Percentiles rank a stretch among this genome's conserved stretches.
Evolutionary conservation across 1,140 invertebrate genomes (phyloP).

Genomic region (Zaprionus davidi): DNA sequence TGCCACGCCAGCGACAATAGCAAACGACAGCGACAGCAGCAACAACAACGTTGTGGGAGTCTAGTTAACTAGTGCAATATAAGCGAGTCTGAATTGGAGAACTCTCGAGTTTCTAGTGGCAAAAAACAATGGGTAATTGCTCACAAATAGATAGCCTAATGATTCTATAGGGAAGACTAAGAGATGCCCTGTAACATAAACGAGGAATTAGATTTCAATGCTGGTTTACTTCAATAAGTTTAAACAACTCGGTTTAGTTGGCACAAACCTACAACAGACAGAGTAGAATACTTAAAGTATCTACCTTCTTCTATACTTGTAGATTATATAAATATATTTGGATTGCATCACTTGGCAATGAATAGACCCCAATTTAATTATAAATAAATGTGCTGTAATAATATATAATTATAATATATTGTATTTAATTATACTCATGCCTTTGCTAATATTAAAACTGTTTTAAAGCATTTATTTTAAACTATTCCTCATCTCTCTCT

Average conservation of each 20-base stretch:
- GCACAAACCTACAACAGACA: no score
- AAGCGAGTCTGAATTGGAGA: conserved; percentile 18
- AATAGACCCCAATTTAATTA: background rate
- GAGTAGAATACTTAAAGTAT: no score
- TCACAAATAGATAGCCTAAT: background rate
- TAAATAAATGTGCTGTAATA: background rate
- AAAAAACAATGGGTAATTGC: conserved; percentile 15
- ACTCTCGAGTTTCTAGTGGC: conserved; percentile 4
- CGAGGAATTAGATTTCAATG: background rate
- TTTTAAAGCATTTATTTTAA: conserved; percentile 30
- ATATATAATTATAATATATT: background rate
- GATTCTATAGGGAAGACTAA: background rate
- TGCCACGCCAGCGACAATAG: conserved; percentile 37
- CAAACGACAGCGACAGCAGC: background rate
- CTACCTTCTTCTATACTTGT: no score
- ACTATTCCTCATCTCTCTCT: conserved; percentile 2
- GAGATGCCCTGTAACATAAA: background rate
- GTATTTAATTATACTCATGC: background rate
- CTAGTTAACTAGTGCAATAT: conserved; percentile 35
- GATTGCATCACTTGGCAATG: no score
- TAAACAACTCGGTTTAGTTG: background rate
- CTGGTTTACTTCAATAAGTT: background rate
- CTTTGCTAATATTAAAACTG: background rate
- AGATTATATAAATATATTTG: no score
- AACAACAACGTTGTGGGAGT: background rate